These are phyloP conservation scores for Capreolus pygargus DNA, from an alignment of 2,113 vertebrate genomes.

Conservation along the genomic window DNA sequence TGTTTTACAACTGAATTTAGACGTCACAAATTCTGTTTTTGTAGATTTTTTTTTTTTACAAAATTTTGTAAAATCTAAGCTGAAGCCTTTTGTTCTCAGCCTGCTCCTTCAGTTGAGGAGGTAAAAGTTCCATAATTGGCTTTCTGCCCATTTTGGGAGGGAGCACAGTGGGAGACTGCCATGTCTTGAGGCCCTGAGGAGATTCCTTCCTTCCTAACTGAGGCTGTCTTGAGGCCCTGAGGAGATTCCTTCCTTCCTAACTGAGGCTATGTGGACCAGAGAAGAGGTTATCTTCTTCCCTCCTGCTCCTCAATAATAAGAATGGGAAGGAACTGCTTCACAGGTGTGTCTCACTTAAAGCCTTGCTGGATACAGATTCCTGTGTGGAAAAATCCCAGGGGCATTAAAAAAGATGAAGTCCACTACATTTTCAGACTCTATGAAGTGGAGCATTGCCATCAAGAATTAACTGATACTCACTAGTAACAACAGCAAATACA, in stretches of 20 bases:
- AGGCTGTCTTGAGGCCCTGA: not conserved
- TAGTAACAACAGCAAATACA: not conserved
- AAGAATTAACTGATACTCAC: not conserved
- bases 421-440: not conserved
- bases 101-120: not conserved
- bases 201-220: not conserved
- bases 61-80: not conserved
- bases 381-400: not conserved
- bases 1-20: not conserved
- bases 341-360: not conserved
- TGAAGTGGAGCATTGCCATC: not conserved
- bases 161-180: accelerated
- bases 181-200: not conserved
- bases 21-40: not conserved
- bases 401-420: not conserved
- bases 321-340: not conserved
- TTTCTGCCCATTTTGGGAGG: not conserved
- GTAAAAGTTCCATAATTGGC: not conserved
- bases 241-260: not conserved
- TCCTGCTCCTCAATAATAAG: not conserved
- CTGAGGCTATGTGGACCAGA: not conserved
- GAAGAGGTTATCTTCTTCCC: not conserved
- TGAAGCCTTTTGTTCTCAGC: not conserved
- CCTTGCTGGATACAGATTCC: not conserved
- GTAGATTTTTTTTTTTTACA: not conserved